Evolutionary conservation across 2,888 invertebrate species (phyloP).

Genomic region (Smittia sp.): DNA sequence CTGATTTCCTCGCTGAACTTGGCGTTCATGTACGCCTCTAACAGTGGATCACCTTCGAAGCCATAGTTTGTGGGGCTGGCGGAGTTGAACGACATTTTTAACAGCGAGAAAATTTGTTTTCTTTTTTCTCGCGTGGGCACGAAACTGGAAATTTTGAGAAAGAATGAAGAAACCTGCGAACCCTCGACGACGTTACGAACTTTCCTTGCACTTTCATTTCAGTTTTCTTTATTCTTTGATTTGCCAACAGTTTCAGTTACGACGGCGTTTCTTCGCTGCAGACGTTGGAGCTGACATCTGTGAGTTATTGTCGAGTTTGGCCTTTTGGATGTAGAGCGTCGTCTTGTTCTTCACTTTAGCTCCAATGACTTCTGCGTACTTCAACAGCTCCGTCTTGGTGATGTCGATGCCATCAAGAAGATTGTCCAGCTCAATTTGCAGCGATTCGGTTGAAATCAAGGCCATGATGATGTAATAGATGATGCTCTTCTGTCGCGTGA

Average conservation of each 20-base stretch:
- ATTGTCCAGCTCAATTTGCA: neutral
- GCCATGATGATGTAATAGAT: slow-evolving; percentile 9
- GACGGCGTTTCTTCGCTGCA: neutral
- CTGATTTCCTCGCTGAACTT: slow-evolving; percentile 75
- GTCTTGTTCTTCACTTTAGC: slow-evolving; percentile 1
- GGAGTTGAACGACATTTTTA: slow-evolving; percentile 1
- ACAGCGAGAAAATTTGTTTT: neutral
- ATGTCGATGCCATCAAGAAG: neutral
- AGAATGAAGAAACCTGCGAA: too few species aligned
- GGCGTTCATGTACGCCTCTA: slow-evolving; percentile 51
- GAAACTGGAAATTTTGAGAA: too few species aligned
- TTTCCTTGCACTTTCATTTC: too few species aligned
- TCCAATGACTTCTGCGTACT: neutral
- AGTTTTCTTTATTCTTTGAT: too few species aligned
- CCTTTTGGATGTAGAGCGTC: neutral
- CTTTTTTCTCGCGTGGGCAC: neutral
- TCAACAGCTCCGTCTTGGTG: neutral
- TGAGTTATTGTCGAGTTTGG: neutral
- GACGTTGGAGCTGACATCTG: neutral
- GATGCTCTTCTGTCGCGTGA: slow-evolving; percentile 16
- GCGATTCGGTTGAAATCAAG: neutral
- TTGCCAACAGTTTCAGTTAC: neutral
- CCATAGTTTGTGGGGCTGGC: slow-evolving; percentile 21
- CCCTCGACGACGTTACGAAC: too few species aligned
- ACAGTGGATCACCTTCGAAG: slow-evolving; percentile 25